A percentile compares a stretch with the other conserved stretches of the same genome.
Conservation (phyloP, 2,797 vertebrate genomes). For the Natrix natrix region DNA sequence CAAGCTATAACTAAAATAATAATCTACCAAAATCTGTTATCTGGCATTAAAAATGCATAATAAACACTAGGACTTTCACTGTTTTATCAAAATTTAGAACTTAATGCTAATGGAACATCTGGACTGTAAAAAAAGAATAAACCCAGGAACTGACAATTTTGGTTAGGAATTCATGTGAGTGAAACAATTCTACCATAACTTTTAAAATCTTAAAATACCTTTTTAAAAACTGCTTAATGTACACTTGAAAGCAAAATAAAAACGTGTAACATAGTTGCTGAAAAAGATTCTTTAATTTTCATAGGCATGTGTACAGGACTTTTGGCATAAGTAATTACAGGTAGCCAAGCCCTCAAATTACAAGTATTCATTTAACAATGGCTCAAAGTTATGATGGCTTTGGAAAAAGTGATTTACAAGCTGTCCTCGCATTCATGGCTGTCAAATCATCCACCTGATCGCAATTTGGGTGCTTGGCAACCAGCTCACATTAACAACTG, state of each 20-base stretch:
- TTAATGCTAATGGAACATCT: not conserved
- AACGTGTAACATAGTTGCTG: not conserved
- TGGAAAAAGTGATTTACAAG: not conserved
- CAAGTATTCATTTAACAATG: not conserved
- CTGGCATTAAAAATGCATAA: not conserved
- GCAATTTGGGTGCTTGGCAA: not conserved
- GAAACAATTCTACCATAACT: not conserved
- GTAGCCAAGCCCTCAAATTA: not conserved
- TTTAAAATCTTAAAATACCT: not conserved
- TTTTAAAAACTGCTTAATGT: not conserved
- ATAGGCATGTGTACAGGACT: not conserved
- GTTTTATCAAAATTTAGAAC: not conserved
- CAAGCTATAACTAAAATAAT: not conserved
- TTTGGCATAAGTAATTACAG: not conserved
- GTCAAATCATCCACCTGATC: not conserved
- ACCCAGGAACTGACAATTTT: not conserved
- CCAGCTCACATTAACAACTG: not conserved
- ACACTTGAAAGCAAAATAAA: not conserved
- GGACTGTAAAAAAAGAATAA: not conserved
- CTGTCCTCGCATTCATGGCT: not conserved
- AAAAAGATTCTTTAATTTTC: not conserved
- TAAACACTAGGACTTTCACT: not conserved
- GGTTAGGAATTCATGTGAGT: not conserved
- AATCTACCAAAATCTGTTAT: not conserved
- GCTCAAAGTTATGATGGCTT: not conserved